Evolutionary conservation across 2,113 vertebrate species (phyloP).

Genomic region (Cryptomyrus ogoouensis): DNA sequence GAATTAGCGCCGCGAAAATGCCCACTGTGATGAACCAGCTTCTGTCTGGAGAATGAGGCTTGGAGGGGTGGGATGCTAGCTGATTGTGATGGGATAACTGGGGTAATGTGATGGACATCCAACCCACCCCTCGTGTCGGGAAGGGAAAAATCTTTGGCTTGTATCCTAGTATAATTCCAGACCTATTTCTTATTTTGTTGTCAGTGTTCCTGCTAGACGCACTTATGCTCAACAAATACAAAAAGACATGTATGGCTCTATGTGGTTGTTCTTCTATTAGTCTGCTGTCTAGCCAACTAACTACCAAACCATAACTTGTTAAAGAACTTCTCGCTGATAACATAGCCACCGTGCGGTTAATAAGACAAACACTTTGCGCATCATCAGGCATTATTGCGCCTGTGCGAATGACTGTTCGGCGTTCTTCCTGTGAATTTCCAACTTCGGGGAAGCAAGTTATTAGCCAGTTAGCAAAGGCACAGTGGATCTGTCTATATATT

Average conservation of each 20-base stretch:
- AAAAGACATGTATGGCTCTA: neutral
- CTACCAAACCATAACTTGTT: neutral
- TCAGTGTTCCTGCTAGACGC: neutral
- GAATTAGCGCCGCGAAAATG: neutral
- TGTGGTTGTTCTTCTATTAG: neutral
- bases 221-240: neutral
- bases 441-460: neutral
- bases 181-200: neutral
- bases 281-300: neutral
- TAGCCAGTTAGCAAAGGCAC: neutral
- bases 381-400: neutral
- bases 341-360: neutral
- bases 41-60: neutral
- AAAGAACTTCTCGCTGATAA: neutral
- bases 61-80: neutral
- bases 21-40: neutral
- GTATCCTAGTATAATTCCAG: neutral
- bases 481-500: neutral
- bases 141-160: neutral
- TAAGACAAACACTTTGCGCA: neutral
- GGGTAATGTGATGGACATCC: neutral
- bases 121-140: neutral
- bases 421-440: neutral
- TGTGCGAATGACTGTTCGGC: neutral
- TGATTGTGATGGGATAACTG: neutral